Base-by-base conservation (phyloP, 1,140 invertebrate species). In the Drosophila setifemur region DNA sequence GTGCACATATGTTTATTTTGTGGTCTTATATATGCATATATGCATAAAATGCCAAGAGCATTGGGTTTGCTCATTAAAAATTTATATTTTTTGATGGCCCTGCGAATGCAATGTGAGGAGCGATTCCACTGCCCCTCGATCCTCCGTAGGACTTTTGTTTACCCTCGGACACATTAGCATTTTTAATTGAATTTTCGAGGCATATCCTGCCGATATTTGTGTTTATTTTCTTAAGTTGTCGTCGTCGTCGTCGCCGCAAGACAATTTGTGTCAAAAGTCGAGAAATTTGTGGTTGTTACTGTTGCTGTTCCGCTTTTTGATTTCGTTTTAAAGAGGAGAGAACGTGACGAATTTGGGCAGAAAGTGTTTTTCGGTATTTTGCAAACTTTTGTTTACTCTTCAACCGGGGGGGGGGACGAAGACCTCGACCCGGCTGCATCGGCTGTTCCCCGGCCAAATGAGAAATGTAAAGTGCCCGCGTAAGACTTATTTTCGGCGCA, bases 401-500 rank as follows among this genome's bases (percentile, higher is more conserved):
- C 11, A 31, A 9, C 29, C 21, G 37, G 45, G 43, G 29, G 16
- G 16, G 37, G 45, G 43, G 29, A 19, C 35, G 45, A 60, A 57
- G 42, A 21, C 43, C 37, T 19, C 37, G 53, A 43, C 19, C 50
- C 11, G 11, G 23, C 23, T 11, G 11, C 28, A 25, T n/a, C 40
- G 25, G 14, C 12, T 70, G 44, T 29, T 40, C 28, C 23, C n/a
- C n/a, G n/a, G n/a, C n/a, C n/a, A n/a, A n/a, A n/a, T n/a, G 55
- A 66, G 78, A 54, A 64, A 73, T 54, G 48, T 53, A 52, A 40
- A 45, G 76, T 18, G 19, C 31, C 54, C 67, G 63, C 58, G 73
- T 70, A 77, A 70, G 78, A 85, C n/a, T 79, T 85, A 83, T 83
- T 83, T 83, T 83, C 31, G 74, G 58, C 31, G 42, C 37, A 52